Percentiles rank a stretch among this genome's conserved stretches.
These are phyloP conservation scores for Drosophila rufa DNA, from an alignment of 1,140 invertebrate genomes.

Conservation along the genomic window DNA sequence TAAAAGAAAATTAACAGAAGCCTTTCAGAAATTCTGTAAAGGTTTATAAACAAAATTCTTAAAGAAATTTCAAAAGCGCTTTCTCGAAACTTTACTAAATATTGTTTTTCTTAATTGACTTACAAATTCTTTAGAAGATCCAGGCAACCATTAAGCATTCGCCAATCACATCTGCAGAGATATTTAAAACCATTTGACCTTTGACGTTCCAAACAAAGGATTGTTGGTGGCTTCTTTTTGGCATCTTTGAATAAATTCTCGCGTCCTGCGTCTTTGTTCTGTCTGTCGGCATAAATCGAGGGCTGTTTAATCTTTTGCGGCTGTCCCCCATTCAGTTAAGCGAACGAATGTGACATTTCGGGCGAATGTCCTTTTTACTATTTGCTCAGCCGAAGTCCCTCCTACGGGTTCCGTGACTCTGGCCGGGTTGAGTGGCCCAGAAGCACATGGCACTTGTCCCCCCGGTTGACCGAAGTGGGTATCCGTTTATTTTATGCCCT, in stretches of 20 bases:
- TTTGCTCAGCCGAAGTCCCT: slow-evolving; percentile 17
- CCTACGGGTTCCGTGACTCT: slow-evolving; percentile 19
- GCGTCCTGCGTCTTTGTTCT: slow-evolving; percentile 19
- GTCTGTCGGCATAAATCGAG: slow-evolving; percentile 46
- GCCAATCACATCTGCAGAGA: neutral
- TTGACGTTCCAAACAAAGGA: slow-evolving; percentile 26
- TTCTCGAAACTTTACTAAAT: neutral
- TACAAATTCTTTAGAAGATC: neutral
- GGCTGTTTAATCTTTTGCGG: slow-evolving; percentile 45
- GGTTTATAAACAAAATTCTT: neutral
- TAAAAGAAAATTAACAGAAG: neutral
- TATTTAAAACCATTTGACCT: slow-evolving; percentile 23
- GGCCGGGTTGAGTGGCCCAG: slow-evolving; percentile 28
- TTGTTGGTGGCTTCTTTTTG: slow-evolving; percentile 1
- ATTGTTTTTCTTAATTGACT: slow-evolving; percentile 1
- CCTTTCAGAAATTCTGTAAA: neutral
- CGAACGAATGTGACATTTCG: slow-evolving; percentile 57
- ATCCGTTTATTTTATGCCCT: slow-evolving; percentile 24
- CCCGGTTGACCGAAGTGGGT: neutral
- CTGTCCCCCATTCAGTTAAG: slow-evolving; percentile 26
- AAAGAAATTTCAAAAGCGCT: neutral
- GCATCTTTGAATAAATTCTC: slow-evolving; percentile 29
- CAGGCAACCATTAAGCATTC: neutral
- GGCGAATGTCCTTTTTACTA: slow-evolving; percentile 67
- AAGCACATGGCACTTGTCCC: slow-evolving; percentile 33